A percentile compares a stretch with the other conserved stretches of the same genome.
phyloP scores from a whole-genome alignment of 23 tunicate genomes.

The Ciona savignyi region DNA sequence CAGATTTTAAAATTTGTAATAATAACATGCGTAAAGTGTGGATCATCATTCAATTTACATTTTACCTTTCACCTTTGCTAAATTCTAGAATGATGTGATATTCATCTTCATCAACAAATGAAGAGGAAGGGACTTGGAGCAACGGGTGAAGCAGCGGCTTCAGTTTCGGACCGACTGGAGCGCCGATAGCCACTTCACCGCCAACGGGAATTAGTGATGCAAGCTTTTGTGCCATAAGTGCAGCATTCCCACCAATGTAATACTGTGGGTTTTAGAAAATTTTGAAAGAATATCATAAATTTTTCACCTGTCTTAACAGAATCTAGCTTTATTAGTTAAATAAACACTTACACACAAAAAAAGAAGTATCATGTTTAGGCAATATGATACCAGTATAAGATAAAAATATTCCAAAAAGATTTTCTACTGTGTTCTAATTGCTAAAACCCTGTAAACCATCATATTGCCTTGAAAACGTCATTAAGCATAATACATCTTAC shows the following conservation, averaged over 20 bases:
- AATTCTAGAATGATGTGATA: conserved; percentile 85
- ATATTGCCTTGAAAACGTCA: not conserved
- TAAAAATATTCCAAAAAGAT: not conserved
- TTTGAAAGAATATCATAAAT: not conserved
- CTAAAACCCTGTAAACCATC: not conserved
- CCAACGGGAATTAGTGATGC: conserved; percentile 14
- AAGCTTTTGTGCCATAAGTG: conserved; percentile 82
- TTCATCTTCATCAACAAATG: conserved; percentile 48
- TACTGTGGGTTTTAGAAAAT: conserved; percentile 23
- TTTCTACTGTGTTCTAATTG: not conserved
- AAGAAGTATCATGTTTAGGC: too few species aligned
- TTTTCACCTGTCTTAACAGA: too few species aligned
- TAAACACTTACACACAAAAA: too few species aligned
- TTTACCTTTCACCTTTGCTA: conserved; percentile 57
- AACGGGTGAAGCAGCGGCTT: conserved; percentile 40
- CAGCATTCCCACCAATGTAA: conserved; percentile 90
- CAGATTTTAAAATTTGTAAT: too few species aligned
- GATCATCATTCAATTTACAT: too few species aligned
- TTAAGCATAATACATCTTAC: too few species aligned
- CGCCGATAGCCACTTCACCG: conserved; percentile 50
- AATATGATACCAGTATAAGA: not conserved
- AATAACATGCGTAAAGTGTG: too few species aligned
- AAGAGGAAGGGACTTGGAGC: conserved; percentile 9
- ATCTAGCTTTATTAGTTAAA: too few species aligned
- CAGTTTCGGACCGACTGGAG: conserved; percentile 70